Percentiles rank a stretch among this genome's conserved stretches.
phyloP scores from a whole-genome alignment of 2,888 invertebrate genomes.

The Polydrusus tereticollis region DNA sequence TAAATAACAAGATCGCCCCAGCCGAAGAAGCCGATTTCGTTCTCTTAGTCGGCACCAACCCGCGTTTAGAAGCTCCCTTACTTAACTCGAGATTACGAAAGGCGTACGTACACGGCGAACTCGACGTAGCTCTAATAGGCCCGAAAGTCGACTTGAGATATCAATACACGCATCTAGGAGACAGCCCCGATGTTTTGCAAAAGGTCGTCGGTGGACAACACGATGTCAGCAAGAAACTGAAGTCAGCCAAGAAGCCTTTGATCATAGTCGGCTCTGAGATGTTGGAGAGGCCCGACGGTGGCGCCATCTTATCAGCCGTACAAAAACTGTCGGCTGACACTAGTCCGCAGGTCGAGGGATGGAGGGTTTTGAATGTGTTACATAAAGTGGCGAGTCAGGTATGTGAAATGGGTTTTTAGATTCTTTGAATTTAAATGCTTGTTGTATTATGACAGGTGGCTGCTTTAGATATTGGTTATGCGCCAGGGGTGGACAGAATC shows the following conservation, averaged over 20 bases:
- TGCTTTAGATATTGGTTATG: conserved; percentile 95
- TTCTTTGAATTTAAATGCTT: background rate
- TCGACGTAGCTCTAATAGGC: conserved; percentile 86
- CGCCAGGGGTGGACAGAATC: conserved; percentile 76
- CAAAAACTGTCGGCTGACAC: conserved; percentile 78
- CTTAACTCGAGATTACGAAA: conserved; percentile 96
- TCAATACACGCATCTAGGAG: conserved; percentile 91
- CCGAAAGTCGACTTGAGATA: conserved; percentile 94
- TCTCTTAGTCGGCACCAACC: conserved; percentile 95
- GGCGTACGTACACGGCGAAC: conserved; percentile 94
- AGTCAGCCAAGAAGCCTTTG: conserved; percentile 87
- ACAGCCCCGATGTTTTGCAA: conserved; percentile 79
- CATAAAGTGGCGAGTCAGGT: conserved; percentile 91
- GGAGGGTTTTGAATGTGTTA: conserved; percentile 91
- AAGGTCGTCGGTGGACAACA: conserved; percentile 81
- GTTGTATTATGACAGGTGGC: conserved; percentile 68
- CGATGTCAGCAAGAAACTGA: conserved; percentile 77
- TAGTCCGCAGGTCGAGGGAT: conserved; percentile 70
- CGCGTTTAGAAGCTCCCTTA: conserved; percentile 96
- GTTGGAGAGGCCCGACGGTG: conserved; percentile 83
- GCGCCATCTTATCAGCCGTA: conserved; percentile 80
- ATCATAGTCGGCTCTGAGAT: conserved; percentile 92
- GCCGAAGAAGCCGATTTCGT: conserved; percentile 95
- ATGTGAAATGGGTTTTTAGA: conserved; percentile 7
- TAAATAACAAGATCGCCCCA: conserved; percentile 90